These are phyloP conservation scores for Stylophora pistillata DNA, from an alignment of 64 coral and sea anemone species.

Conservation along the genomic window DNA sequence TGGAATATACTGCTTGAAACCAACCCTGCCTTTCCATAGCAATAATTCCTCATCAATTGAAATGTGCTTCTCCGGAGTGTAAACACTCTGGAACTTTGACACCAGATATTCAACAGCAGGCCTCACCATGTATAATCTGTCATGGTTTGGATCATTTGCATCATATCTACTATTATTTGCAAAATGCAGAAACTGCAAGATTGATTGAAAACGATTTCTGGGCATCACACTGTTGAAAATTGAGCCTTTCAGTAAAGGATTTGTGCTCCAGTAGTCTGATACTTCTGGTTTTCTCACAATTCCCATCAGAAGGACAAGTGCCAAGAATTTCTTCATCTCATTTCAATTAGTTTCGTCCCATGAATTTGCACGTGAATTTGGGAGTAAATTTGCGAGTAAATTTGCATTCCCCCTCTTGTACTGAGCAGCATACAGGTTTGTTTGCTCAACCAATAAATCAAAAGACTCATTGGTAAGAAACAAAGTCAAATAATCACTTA, in stretches of 20 bases:
- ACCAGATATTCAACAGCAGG: slow-evolving; percentile 30
- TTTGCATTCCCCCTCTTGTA: slow-evolving; percentile 6
- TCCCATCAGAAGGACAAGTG: slow-evolving; percentile 42
- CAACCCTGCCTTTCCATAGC: slow-evolving; percentile 1
- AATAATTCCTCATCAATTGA: slow-evolving; percentile 14
- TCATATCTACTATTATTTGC: too few relatives aligned
- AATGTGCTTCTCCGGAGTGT: slow-evolving; percentile 9
- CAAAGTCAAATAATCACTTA: slow-evolving; percentile 49
- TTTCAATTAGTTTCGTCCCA: slow-evolving; percentile 42
- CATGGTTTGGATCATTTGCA: slow-evolving; percentile 5
- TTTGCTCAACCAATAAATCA: slow-evolving; percentile 53
- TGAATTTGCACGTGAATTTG: slow-evolving; percentile 8
- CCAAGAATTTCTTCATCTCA: slow-evolving; percentile 63
- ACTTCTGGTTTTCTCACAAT: slow-evolving; percentile 40
- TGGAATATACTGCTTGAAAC: slow-evolving; percentile 31
- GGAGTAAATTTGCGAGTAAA: too few relatives aligned
- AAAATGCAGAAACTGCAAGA: not conserved
- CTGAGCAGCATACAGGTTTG: slow-evolving; percentile 59
- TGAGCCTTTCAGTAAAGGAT: slow-evolving; percentile 36
- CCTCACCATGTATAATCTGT: slow-evolving; percentile 24
- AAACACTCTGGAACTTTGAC: slow-evolving; percentile 3
- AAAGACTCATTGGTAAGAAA: slow-evolving; percentile 54
- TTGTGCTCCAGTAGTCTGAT: slow-evolving; percentile 38
- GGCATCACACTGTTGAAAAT: not conserved
- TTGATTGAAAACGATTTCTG: not conserved